These are phyloP conservation scores for Poecilobothrus nobilitatus DNA, from an alignment of 2,888 invertebrate genomes.

Conservation along the genomic window DNA sequence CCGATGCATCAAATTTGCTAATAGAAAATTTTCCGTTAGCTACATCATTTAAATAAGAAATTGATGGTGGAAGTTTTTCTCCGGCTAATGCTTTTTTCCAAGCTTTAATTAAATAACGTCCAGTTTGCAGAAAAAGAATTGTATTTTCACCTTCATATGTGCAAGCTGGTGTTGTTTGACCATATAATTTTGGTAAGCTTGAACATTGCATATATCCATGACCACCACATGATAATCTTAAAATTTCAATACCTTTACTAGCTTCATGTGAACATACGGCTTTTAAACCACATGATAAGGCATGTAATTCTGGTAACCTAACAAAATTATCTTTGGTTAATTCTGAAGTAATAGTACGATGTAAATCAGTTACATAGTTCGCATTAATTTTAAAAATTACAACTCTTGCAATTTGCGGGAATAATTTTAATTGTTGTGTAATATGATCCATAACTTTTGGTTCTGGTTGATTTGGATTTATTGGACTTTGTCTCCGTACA, in stretches of 20 bases:
- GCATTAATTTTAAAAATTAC: slow-evolving; percentile 72
- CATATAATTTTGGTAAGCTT: slow-evolving; percentile 78
- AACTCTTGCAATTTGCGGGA: slow-evolving; percentile 72
- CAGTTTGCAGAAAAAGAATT: slow-evolving; percentile 82
- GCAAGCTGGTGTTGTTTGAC: slow-evolving; percentile 74
- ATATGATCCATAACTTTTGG: slow-evolving; percentile 88
- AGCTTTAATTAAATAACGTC: slow-evolving; percentile 72
- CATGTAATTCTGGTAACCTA: slow-evolving; percentile 76
- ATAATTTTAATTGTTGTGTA: slow-evolving; percentile 88
- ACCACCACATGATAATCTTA: slow-evolving; percentile 86
- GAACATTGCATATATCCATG: slow-evolving; percentile 89
- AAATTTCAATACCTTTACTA: slow-evolving; percentile 68
- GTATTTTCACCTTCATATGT: slow-evolving; percentile 98
- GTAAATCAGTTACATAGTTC: slow-evolving; percentile 74
- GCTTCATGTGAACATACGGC: slow-evolving; percentile 73
- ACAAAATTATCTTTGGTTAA: slow-evolving; percentile 74
- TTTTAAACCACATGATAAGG: slow-evolving; percentile 84
- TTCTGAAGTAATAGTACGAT: slow-evolving; percentile 72
- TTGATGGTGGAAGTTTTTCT: slow-evolving; percentile 56
- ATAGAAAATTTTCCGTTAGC: slow-evolving; percentile 28
- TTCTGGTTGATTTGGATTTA: slow-evolving; percentile 69
- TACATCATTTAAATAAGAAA: slow-evolving; percentile 52
- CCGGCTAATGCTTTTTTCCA: slow-evolving; percentile 60
- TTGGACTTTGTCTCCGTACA: slow-evolving; percentile 80
- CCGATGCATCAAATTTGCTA: slow-evolving; percentile 28